Base-by-base conservation (phyloP, 2,113 vertebrate genomes). In the Psophia crepitans region DNA sequence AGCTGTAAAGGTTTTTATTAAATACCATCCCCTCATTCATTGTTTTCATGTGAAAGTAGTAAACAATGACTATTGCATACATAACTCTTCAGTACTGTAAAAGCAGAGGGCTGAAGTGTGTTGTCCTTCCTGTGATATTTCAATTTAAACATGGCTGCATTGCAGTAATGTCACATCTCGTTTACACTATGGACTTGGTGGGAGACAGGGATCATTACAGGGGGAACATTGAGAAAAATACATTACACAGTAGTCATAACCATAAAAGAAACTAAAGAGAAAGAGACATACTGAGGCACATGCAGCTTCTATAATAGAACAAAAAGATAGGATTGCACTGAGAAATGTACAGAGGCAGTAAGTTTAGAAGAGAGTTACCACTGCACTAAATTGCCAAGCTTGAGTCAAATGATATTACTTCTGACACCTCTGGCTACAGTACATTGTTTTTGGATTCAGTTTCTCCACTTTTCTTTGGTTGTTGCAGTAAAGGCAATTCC, bases 241-340 rank as follows among this genome's bases (percentile, higher is more conserved):
- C 39, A 94, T 95, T 92, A 92, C 71, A 96, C 86, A 63, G 56
- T 7, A 64, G 82, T 96, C 93, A 91, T 83, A 94, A 95, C 66
- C 60, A 90, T 95, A 93, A 96, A 97, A 91, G 89, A 89, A 97
- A 87, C 91, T 82, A 96, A 93, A 94, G 92, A 74, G 63, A 79
- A 80, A 80, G 64, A 91, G 78, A 80, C 28, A 84, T 74, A 66
- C 8, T 4, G 53, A 71, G 37, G 56, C 64, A 83, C 73, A 48
- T 54, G 81, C 85, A 69, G 87, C 65, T 90, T 71, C 86, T 87
- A 18, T 88, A 97, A 95, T 66, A 95, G 79, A 90, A 86, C 78
- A 95, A 60, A 70, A 85, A 84, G 95, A 96, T 71, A 82, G 87
- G 68, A 84, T 92, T 93, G 83, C 39, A 63, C 63, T 84, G 87